A percentile compares a stretch with the other conserved stretches of the same genome.
These are phyloP conservation scores for Gambelia wislizenii DNA, from an alignment of 2,797 vertebrate species.

Conservation along the genomic window DNA sequence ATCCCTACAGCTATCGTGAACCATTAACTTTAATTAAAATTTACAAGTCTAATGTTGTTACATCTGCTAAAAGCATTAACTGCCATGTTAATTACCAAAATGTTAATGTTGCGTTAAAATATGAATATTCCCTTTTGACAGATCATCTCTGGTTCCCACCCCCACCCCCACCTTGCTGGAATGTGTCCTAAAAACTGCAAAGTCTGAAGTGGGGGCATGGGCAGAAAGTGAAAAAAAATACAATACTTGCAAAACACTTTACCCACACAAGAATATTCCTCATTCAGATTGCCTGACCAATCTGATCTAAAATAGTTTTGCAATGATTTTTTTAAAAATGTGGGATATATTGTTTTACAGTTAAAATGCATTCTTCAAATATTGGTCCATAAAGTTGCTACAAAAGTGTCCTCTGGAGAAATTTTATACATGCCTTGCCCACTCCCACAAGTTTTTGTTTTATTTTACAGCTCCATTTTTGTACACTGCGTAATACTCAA, in stretches of 20 bases:
- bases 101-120: conserved; percentile 85
- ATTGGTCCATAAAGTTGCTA: conserved; percentile 16
- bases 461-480: neutral
- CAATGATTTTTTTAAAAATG: neutral
- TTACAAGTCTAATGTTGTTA: conserved; percentile 86
- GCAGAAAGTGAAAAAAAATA: conserved; percentile 62
- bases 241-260: conserved; percentile 46
- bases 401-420: neutral
- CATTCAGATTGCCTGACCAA: conserved; percentile 12
- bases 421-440: neutral
- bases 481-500: neutral
- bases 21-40: conserved; percentile 87
- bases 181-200: conserved; percentile 64
- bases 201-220: conserved; percentile 48
- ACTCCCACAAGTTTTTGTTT: neutral
- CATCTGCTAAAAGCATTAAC: conserved; percentile 85
- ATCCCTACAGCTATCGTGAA: conserved; percentile 84
- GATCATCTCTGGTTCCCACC: conserved; percentile 75
- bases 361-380: conserved; percentile 32
- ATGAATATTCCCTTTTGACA: conserved; percentile 84
- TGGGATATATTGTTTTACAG: conserved; percentile 38
- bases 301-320: conserved; percentile 44
- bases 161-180: conserved; percentile 80
- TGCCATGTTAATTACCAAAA: conserved; percentile 86
- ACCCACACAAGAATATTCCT: conserved; percentile 39